Conservation (phyloP, 1,140 invertebrate genomes). For the Zaprionus vittiger region DNA sequence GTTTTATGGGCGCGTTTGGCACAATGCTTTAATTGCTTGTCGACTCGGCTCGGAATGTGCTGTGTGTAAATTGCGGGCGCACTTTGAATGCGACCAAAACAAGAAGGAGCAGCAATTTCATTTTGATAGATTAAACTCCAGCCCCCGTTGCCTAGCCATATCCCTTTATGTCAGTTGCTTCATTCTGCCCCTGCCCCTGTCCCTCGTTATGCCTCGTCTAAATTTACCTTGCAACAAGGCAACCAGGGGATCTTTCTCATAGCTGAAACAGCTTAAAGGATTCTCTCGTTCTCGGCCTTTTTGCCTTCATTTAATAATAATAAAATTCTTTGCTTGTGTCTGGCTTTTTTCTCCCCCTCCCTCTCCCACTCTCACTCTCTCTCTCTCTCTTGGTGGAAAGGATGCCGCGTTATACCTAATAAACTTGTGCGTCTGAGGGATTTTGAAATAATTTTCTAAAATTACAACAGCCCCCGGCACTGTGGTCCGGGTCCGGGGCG, state of each 20-base stretch:
- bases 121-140: constrained; percentile 31
- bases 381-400: background rate
- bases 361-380: background rate
- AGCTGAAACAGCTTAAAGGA: constrained; percentile 60
- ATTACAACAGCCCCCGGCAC: constrained; percentile 48
- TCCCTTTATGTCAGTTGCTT: background rate
- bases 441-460: constrained; percentile 67
- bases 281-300: constrained; percentile 34
- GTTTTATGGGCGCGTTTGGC: constrained; percentile 65
- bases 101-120: constrained; percentile 44
- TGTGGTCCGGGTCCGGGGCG: background rate
- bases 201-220: constrained; percentile 14
- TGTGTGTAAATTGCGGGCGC: constrained; percentile 20
- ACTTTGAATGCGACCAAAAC: constrained; percentile 29
- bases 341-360: background rate
- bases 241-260: background rate
- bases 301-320: constrained; percentile 44
- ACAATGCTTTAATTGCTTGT: constrained; percentile 66
- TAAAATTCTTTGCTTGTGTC: constrained; percentile 37
- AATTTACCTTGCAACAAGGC: constrained; percentile 52
- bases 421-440: constrained; percentile 33
- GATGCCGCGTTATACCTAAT: constrained; percentile 2
- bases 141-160: too few relatives aligned
- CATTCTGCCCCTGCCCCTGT: too few relatives aligned
- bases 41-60: constrained; percentile 36